These are phyloP conservation scores for Eupsilia transversa DNA, from an alignment of 2,888 invertebrate species.

Conservation along the genomic window DNA sequence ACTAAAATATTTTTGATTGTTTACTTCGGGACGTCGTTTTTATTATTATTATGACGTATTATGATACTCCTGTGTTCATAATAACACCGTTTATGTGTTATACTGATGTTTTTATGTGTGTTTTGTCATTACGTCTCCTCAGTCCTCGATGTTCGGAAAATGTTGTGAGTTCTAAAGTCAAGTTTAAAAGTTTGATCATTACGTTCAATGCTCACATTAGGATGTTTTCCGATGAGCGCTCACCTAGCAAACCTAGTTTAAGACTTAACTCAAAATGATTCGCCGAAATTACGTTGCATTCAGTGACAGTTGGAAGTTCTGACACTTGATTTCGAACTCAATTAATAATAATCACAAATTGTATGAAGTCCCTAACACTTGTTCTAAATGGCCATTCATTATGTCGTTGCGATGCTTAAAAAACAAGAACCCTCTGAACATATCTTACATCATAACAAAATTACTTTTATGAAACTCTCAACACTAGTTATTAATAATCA, in stretches of 20 bases:
- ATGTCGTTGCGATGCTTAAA: no score
- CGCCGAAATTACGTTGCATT: no score
- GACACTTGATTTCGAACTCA: no score
- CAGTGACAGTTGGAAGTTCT: no score
- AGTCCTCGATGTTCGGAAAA: slow-evolving; percentile 10
- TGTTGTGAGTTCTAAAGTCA: slow-evolving; percentile 22
- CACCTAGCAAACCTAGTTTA: no score
- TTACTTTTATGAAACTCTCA: slow-evolving; percentile 24
- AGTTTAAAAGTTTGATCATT: slow-evolving; percentile 32
- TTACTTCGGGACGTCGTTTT: slow-evolving; percentile 65
- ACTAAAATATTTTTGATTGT: slow-evolving; percentile 81
- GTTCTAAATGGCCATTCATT: no score
- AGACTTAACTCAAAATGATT: no score
- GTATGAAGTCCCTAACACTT: no score
- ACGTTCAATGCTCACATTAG: neutral
- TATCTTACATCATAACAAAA: slow-evolving; percentile 11
- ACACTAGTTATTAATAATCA: slow-evolving; percentile 33
- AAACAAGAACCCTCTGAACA: no score
- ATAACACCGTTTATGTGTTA: slow-evolving; percentile 54
- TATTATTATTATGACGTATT: slow-evolving; percentile 65
- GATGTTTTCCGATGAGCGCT: no score
- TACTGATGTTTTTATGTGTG: slow-evolving; percentile 47
- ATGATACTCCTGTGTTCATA: slow-evolving; percentile 36
- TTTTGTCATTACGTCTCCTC: slow-evolving; percentile 23
- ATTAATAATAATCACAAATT: no score